phyloP scores from a whole-genome alignment of 2,113 vertebrate species.

The Hemiprocne comata region DNA sequence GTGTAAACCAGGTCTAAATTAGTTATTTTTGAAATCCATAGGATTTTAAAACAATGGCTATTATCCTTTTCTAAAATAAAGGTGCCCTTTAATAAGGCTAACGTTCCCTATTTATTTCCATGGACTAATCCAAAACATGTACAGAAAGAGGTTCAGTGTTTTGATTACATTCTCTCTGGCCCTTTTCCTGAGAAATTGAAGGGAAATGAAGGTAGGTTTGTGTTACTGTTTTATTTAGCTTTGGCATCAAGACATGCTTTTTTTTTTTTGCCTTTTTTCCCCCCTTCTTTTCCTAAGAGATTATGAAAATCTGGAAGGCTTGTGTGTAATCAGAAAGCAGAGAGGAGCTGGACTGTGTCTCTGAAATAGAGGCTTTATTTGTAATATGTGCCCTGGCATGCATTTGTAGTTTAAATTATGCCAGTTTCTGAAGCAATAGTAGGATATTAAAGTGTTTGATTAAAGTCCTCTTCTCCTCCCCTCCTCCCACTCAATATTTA shows the following conservation, averaged over 20 bases:
- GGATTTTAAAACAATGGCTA: neutral
- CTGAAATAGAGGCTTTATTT: constrained; percentile 41
- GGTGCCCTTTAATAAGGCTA: neutral
- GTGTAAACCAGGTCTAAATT: neutral
- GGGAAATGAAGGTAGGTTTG: neutral
- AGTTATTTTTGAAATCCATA: neutral
- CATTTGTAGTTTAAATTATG: constrained; percentile 29
- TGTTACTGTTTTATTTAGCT: neutral
- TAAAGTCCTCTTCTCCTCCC: constrained; percentile 34
- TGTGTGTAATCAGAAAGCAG: constrained; percentile 22
- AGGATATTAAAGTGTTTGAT: constrained; percentile 36
- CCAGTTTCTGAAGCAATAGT: constrained; percentile 43
- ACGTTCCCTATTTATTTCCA: neutral
- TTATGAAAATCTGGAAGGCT: constrained; percentile 22
- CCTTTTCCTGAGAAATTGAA: neutral
- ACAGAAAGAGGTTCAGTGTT: neutral
- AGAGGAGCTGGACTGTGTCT: neutral
- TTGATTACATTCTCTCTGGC: neutral
- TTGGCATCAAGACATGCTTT: neutral
- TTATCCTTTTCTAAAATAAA: neutral
- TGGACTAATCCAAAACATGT: neutral
- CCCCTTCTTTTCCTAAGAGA: neutral
- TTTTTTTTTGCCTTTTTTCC: neutral
- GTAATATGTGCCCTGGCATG: neutral
- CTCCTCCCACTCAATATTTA: constrained; percentile 47